A percentile compares a stretch with the other conserved stretches of the same genome.
phyloP scores from a whole-genome alignment of 2,888 invertebrate genomes.

The Leistus spinibarbis region DNA sequence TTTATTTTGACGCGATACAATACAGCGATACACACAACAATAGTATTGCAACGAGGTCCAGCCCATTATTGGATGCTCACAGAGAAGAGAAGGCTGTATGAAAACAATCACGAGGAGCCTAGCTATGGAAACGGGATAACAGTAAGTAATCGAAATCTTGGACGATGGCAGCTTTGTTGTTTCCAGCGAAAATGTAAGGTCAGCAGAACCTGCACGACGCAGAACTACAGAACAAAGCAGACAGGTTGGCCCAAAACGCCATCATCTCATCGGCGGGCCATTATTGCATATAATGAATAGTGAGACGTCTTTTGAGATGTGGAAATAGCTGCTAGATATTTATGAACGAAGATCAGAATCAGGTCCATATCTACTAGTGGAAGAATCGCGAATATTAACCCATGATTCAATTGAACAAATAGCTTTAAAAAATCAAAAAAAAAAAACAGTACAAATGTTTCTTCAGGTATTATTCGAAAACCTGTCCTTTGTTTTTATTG shows the following conservation, averaged over 20 bases:
- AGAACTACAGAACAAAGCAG: slow-evolving; percentile 39
- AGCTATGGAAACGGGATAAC: too few relatives aligned
- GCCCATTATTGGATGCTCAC: too few relatives aligned
- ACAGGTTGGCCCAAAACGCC: slow-evolving; percentile 44
- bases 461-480: too few relatives aligned
- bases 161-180: background rate
- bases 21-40: too few relatives aligned
- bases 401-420: slow-evolving; percentile 42
- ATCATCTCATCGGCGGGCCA: slow-evolving; percentile 44
- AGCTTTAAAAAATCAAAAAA: slow-evolving; percentile 42
- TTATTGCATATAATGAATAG: slow-evolving; percentile 45
- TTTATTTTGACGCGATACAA: too few relatives aligned
- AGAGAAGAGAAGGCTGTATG: too few relatives aligned
- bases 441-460: slow-evolving; percentile 23
- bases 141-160: slow-evolving; percentile 32
- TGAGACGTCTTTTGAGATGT: slow-evolving; percentile 44
- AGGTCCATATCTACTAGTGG: slow-evolving; percentile 41
- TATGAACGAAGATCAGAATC: background rate
- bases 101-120: too few relatives aligned
- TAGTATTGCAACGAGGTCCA: too few relatives aligned
- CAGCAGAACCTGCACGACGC: background rate
- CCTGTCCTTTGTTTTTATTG: too few relatives aligned
- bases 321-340: slow-evolving; percentile 42
- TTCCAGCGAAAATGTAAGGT: background rate
- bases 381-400: slow-evolving; percentile 40